A percentile compares a stretch with the other conserved stretches of the same genome.
phyloP scores from a whole-genome alignment of 2,113 vertebrate genomes.

The Chloebia gouldiae region DNA sequence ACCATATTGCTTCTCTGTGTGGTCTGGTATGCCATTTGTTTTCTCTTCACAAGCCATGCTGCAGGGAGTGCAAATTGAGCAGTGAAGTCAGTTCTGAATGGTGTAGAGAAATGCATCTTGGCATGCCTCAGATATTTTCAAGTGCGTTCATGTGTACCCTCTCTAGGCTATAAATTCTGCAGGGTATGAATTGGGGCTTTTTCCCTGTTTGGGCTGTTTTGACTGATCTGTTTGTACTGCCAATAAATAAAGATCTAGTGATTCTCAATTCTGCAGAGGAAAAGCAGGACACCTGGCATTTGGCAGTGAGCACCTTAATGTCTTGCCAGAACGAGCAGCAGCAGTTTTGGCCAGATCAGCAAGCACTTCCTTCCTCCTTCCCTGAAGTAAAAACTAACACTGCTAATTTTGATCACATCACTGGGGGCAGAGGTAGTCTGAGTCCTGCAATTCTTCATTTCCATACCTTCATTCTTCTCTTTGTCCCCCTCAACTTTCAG shows the following conservation, averaged over 20 bases:
- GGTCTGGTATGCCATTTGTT: conserved; percentile 52
- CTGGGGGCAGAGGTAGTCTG: background rate
- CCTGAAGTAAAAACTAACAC: background rate
- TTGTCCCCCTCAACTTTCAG: background rate
- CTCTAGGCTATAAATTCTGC: background rate
- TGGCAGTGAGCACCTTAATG: background rate
- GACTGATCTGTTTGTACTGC: background rate
- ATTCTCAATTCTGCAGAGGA: background rate
- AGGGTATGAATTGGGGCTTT: background rate
- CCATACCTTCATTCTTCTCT: background rate
- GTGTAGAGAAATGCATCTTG: conserved; percentile 28
- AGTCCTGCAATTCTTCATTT: background rate
- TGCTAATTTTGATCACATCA: background rate
- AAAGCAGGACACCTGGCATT: background rate
- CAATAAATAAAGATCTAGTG: background rate
- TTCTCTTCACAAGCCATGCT: conserved; percentile 16
- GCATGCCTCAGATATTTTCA: background rate
- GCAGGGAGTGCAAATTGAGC: conserved; percentile 34
- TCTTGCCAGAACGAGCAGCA: background rate
- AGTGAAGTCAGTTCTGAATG: background rate
- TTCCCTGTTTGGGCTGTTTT: background rate
- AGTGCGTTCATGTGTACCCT: background rate
- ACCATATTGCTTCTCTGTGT: conserved; percentile 42
- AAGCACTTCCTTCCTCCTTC: background rate
- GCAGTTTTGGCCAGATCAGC: background rate